Percentiles rank a stretch among this genome's conserved stretches.
Conservation (phyloP, 2,888 invertebrate species). For the Pseudeuparius sepicola region DNA sequence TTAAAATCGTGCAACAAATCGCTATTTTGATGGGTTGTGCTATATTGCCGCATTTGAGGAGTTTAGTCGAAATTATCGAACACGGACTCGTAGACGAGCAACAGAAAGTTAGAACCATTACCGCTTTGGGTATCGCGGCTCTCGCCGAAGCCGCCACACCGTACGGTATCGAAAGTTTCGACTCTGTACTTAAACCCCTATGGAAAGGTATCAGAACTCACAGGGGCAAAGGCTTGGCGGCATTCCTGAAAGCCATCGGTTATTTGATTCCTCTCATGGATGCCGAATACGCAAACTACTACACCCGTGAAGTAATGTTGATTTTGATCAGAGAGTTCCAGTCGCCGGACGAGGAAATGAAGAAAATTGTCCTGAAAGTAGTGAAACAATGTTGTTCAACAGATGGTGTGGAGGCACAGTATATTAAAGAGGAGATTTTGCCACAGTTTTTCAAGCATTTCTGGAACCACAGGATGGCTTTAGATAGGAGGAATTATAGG, state of each 20-base stretch:
- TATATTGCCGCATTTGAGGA: constrained; percentile 94
- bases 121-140: constrained; percentile 95
- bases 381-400: constrained; percentile 99
- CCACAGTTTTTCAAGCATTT: constrained; percentile 99
- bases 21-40: constrained; percentile 99
- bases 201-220: constrained; percentile 98
- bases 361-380: constrained; percentile 98
- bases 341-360: constrained; percentile 99
- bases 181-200: constrained; percentile 95
- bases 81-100: constrained; percentile 98
- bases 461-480: constrained; percentile 99
- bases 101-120: constrained; percentile 98
- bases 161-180: constrained; percentile 99
- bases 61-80: constrained; percentile 98
- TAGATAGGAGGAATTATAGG: constrained; percentile 94
- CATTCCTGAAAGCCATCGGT: constrained; percentile 99
- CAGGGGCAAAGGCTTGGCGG: constrained; percentile 88
- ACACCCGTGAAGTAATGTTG: constrained; percentile 98
- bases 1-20: constrained; percentile 99
- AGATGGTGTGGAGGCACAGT: constrained; percentile 98
- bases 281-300: constrained; percentile 99
- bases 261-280: constrained; percentile 99
- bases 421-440: constrained; percentile 97
- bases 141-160: constrained; percentile 98
- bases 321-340: constrained; percentile 99